These are phyloP conservation scores for Drosophila affinis DNA, from an alignment of 2,888 invertebrate species.

Conservation along the genomic window DNA sequence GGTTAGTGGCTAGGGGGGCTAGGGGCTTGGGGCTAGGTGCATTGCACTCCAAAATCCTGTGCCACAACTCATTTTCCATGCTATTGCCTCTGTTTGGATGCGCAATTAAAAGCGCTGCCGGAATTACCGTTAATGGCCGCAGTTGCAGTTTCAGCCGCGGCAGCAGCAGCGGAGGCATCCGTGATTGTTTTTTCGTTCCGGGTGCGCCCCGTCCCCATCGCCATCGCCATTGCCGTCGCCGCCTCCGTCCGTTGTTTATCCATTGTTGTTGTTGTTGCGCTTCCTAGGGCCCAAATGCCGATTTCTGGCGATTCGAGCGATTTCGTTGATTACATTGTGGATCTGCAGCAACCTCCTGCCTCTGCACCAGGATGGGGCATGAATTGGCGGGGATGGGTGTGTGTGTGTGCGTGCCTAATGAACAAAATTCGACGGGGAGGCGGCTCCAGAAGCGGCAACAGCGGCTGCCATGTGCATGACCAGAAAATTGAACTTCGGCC, in stretches of 20 bases:
- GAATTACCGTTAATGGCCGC: slow-evolving; percentile 75
- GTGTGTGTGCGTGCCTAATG: slow-evolving; percentile 78
- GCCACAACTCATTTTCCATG: slow-evolving; percentile 63
- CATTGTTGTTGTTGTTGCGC: slow-evolving; percentile 48
- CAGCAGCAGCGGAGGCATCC: slow-evolving; percentile 6
- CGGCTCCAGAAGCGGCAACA: slow-evolving; percentile 15
- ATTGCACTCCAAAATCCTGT: slow-evolving; percentile 34
- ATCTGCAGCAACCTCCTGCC: slow-evolving; percentile 26
- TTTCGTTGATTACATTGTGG: slow-evolving; percentile 75
- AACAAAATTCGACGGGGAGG: slow-evolving; percentile 69
- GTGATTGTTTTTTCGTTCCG: slow-evolving; percentile 28
- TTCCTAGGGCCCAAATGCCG: slow-evolving; percentile 54
- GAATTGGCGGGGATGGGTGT: not conserved
- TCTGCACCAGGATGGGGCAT: not conserved
- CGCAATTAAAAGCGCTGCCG: slow-evolving; percentile 78
- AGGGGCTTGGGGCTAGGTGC: not conserved
- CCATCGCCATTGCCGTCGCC: slow-evolving; percentile 6
- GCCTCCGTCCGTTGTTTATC: slow-evolving; percentile 43
- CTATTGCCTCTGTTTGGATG: slow-evolving; percentile 60
- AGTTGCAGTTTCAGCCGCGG: slow-evolving; percentile 36
- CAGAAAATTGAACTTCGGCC: slow-evolving; percentile 76
- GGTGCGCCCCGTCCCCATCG: slow-evolving; percentile 15
- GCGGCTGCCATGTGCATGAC: slow-evolving; percentile 76
- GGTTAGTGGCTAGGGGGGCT: not conserved
- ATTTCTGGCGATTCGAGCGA: slow-evolving; percentile 71